phyloP scores from a whole-genome alignment of 2,797 vertebrate genomes.

The Carduelis carduelis region DNA sequence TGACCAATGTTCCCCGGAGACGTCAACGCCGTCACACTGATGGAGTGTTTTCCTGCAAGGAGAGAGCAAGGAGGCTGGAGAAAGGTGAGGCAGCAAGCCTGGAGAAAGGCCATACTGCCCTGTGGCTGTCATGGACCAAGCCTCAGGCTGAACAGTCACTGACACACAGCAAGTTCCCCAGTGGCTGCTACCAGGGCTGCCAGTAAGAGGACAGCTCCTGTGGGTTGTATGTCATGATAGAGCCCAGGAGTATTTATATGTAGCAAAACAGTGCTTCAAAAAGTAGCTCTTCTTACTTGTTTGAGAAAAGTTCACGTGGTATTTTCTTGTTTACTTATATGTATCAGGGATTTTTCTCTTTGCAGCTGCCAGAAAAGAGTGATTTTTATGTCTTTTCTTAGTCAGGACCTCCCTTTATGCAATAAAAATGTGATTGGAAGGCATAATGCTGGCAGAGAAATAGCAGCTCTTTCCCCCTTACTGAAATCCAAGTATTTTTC shows the following conservation, averaged over 20 bases:
- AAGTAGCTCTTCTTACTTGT: neutral
- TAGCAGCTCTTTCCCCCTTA: neutral
- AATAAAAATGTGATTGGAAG: neutral
- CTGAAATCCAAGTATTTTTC: neutral
- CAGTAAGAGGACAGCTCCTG: fast-evolving
- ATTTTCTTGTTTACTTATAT: neutral
- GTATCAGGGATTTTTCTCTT: neutral
- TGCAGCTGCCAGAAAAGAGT: neutral
- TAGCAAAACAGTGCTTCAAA: neutral
- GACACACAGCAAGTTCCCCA: neutral
- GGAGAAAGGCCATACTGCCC: neutral
- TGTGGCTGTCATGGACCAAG: neutral
- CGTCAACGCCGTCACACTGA: neutral
- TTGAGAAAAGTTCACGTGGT: neutral
- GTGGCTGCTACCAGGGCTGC: neutral
- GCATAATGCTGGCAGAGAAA: neutral
- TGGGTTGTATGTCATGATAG: neutral
- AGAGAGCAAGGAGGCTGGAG: neutral
- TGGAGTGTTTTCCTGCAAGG: constrained; percentile 53
- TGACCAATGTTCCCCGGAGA: constrained; percentile 63
- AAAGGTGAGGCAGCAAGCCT: neutral
- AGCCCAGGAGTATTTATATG: neutral
- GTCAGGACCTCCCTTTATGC: neutral
- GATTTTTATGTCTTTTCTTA: neutral
- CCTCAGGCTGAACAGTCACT: neutral